Evolutionary conservation across 2,888 invertebrate genomes (phyloP), one percentile per base, ranked within the genome.

Genomic region (Conchocele bisecta): DNA sequence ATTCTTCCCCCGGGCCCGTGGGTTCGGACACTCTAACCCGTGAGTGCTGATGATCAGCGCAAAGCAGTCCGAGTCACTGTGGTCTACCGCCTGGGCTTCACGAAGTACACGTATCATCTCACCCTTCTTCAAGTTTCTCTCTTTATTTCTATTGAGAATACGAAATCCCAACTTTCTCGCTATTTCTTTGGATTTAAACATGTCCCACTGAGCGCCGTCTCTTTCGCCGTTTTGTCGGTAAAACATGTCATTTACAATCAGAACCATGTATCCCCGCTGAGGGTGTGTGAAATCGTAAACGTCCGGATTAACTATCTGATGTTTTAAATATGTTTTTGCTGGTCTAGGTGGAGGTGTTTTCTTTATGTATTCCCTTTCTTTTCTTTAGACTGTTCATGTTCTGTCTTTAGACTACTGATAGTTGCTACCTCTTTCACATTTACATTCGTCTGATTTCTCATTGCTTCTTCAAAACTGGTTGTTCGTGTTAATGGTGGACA

Each of bases 31-130:
- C 44, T 77, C 77, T 0, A 65, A 17, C 0, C 77, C 77, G 56
- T 77, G 77, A 0, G 74, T 65, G 37, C 77, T 77, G 0, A 77
- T 68, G 57, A 74, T 54, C 33, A 77, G 56, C 53, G 61, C 28
- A 35, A 77, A 77, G 37, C 74, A 64, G 26, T 74, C 77, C 46
- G 67, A 71, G 6, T 65, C 35, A 1, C 69, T 63, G 48, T 74
- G 74, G 29, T 77, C 71, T 2, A 26, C 3, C 3, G 29, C 42
- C 15, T 70, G 63, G 22, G 64, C 60, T 20, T 50, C 17, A 4
- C 50, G 29, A 35, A 77, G 41, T n/a, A 74, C 26, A 9, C 35
- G 15, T 22, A 74, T 31, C 15, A 65, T 74, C 46, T 74, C 54
- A 29, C 28, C 17, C 39, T 65, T 67, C 1, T 60, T 65, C 1